Evolutionary conservation across 1,140 invertebrate genomes (phyloP).

Genomic region (Drosophila lini): DNA sequence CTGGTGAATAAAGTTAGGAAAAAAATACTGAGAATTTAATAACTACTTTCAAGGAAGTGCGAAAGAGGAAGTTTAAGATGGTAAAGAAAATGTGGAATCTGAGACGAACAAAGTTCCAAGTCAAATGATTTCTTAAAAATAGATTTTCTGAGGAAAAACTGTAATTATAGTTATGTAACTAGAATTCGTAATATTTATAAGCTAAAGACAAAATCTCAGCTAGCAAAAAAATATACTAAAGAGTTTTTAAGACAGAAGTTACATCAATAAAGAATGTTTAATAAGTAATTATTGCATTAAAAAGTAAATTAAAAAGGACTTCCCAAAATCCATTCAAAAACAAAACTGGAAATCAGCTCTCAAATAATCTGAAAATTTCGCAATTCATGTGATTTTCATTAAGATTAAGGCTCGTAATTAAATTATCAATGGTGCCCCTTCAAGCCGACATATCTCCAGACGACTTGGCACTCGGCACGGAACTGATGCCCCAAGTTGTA

Average conservation of each 20-base stretch:
- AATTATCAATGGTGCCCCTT: conserved; percentile 35
- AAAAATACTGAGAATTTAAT: conserved; percentile 12
- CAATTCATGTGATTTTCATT: conserved; percentile 25
- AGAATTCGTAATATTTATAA: not conserved
- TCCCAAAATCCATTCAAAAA: not conserved
- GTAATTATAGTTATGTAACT: not conserved
- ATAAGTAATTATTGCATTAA: not conserved
- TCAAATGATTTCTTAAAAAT: not conserved
- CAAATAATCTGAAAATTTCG: not conserved
- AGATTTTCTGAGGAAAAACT: not conserved
- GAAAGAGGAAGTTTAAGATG: conserved; percentile 14
- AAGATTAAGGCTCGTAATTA: conserved; percentile 29
- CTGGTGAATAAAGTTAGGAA: conserved; percentile 13
- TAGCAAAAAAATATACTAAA: not conserved
- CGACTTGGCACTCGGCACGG: conserved; percentile 27
- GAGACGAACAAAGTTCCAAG: not conserved
- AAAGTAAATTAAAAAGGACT: not conserved
- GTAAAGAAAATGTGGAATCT: not conserved
- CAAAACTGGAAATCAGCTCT: not conserved
- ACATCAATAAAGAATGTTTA: not conserved
- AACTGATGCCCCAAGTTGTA: conserved; percentile 22
- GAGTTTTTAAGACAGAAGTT: not conserved
- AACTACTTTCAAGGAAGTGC: conserved; percentile 23
- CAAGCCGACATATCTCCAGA: conserved; percentile 22
- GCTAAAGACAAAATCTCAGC: not conserved